Evolutionary conservation across 2,113 vertebrate species (phyloP).

Genomic region (Lepus timidus): DNA sequence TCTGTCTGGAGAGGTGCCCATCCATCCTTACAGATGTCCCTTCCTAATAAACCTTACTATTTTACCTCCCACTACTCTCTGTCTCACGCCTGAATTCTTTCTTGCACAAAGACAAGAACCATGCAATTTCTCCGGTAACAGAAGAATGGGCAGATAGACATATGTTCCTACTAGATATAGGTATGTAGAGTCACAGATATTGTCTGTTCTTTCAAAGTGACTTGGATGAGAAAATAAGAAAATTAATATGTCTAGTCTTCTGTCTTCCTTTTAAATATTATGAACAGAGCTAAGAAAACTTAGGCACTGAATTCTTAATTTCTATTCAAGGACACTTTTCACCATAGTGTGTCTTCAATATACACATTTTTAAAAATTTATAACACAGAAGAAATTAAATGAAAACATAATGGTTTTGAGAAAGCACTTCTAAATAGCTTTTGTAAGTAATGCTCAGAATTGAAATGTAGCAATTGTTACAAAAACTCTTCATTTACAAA

Average conservation of each 20-base stretch:
- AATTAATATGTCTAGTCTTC: neutral
- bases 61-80: too few species aligned
- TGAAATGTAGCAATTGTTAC: conserved; percentile 65
- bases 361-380: conserved; percentile 45
- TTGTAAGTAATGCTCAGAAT: conserved; percentile 55
- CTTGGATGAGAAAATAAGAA: neutral
- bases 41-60: too few species aligned
- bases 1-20: too few species aligned
- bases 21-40: too few species aligned
- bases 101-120: too few species aligned
- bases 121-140: too few species aligned
- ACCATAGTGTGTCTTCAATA: conserved; percentile 64
- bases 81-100: too few species aligned
- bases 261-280: neutral
- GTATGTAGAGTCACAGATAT: neutral
- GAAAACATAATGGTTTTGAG: conserved; percentile 77
- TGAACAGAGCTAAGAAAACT: conserved; percentile 23
- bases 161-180: neutral
- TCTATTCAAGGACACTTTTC: neutral
- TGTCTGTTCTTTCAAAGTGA: neutral
- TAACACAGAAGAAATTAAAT: conserved; percentile 60
- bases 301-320: neutral
- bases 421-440: conserved; percentile 42
- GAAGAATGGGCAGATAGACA: neutral
- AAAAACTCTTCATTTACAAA: conserved; percentile 71